These are phyloP conservation scores for Ditula angustiorana DNA, from an alignment of 2,888 invertebrate species.

Conservation along the genomic window DNA sequence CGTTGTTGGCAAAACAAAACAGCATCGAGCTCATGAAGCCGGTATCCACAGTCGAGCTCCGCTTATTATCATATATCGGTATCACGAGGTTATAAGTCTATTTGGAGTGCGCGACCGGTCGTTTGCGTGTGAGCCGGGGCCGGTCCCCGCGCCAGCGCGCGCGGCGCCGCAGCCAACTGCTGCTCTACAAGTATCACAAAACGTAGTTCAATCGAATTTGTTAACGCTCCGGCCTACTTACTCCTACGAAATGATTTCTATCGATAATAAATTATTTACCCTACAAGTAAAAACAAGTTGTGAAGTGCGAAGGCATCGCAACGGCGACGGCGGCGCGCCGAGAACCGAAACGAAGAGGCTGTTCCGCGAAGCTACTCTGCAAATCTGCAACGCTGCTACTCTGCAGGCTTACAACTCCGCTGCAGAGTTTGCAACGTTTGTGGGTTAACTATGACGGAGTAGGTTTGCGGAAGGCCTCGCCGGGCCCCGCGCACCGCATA, in stretches of 20 bases:
- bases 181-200: conserved; percentile 73
- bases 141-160: conserved; percentile 64
- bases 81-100: conserved; percentile 12
- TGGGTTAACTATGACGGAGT: conserved; percentile 57
- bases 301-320: conserved; percentile 63
- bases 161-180: conserved; percentile 60
- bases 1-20: conserved; percentile 33
- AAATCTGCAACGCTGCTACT: not conserved
- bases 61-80: not conserved
- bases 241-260: conserved; percentile 83
- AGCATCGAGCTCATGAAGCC: conserved; percentile 14
- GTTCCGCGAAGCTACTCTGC: not conserved
- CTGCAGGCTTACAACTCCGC: not conserved
- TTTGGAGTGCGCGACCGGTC: conserved; percentile 42
- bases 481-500: conserved; percentile 70
- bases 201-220: conserved; percentile 82
- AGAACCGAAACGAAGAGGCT: conserved; percentile 41
- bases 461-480: conserved; percentile 43
- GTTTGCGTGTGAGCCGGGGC: conserved; percentile 51
- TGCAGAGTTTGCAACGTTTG: not conserved
- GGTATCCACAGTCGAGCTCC: conserved; percentile 7
- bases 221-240: conserved; percentile 84
- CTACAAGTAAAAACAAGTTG: conserved; percentile 81
- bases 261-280: conserved; percentile 83
- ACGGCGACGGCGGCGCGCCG: conserved; percentile 47